phyloP scores from a whole-genome alignment of 2,113 vertebrate genomes.

The Xenus cinereus region DNA sequence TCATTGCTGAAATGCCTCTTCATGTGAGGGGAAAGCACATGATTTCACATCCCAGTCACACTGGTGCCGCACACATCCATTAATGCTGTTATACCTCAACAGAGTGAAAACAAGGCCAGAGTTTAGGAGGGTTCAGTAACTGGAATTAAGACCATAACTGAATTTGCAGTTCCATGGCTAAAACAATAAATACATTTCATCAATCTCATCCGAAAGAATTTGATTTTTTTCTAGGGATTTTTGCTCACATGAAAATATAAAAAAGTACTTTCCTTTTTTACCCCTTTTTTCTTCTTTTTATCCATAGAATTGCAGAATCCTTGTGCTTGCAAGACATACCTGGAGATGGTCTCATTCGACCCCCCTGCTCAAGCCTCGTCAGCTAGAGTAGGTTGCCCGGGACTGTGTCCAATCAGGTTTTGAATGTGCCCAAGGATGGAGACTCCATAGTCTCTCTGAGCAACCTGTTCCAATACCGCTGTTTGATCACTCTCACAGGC shows the following conservation, averaged over 20 bases:
- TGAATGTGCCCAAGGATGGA: background rate
- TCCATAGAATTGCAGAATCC: background rate
- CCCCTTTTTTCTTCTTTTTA: background rate
- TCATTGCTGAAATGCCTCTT: constrained; percentile 34
- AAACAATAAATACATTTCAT: background rate
- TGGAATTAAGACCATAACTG: background rate
- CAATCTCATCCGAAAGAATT: background rate
- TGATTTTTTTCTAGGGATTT: background rate
- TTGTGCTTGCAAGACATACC: background rate
- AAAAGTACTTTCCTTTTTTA: background rate
- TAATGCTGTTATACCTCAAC: background rate
- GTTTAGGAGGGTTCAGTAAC: background rate
- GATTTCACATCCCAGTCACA: constrained; percentile 26
- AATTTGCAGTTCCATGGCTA: background rate
- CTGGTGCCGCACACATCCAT: background rate
- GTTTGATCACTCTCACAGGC: background rate
- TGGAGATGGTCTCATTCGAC: background rate
- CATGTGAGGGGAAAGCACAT: constrained; percentile 36
- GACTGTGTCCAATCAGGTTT: background rate
- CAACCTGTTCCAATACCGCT: background rate
- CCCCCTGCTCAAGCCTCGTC: background rate
- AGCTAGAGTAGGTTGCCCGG: background rate
- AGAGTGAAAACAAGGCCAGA: background rate
- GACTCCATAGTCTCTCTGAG: background rate
- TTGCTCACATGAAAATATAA: background rate